phyloP scores from a whole-genome alignment of 2,888 invertebrate species.

The Malachius bipustulatus region DNA sequence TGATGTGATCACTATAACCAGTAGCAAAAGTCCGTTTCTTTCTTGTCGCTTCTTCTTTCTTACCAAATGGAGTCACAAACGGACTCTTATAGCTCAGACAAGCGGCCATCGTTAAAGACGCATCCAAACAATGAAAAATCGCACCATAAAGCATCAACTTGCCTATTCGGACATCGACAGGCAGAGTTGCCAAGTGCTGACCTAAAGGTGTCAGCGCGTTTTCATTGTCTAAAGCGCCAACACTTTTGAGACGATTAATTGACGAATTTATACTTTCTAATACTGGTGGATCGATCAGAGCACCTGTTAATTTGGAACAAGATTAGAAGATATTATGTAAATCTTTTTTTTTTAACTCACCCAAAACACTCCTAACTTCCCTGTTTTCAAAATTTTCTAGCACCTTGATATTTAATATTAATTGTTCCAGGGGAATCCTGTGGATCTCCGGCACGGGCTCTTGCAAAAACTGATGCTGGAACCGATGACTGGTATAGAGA shows the following conservation, averaged over 20 bases:
- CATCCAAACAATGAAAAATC: constrained; percentile 85
- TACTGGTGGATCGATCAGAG: constrained; percentile 63
- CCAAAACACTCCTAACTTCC: constrained; percentile 29
- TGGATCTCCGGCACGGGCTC: constrained; percentile 85
- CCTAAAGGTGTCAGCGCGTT: constrained; percentile 74
- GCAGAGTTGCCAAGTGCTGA: constrained; percentile 74
- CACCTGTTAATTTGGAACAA: constrained; percentile 39
- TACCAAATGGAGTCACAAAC: constrained; percentile 63
- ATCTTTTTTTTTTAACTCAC: constrained; percentile 25
- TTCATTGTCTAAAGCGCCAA: constrained; percentile 67
- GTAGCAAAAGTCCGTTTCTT: constrained; percentile 65
- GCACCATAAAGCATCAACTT: constrained; percentile 86
- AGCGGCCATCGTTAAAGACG: constrained; percentile 82
- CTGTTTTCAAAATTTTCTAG: constrained; percentile 39
- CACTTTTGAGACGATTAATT: constrained; percentile 56
- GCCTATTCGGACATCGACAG: constrained; percentile 85
- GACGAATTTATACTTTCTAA: constrained; percentile 56
- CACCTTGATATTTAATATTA: constrained; percentile 64
- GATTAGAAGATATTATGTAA: constrained; percentile 8
- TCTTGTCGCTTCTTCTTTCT: constrained; percentile 56
- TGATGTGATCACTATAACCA: constrained; percentile 81
- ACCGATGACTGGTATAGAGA: constrained; percentile 67
- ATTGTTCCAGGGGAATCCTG: constrained; percentile 74
- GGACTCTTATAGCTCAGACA: constrained; percentile 70
- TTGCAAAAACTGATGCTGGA: constrained; percentile 49